Base-by-base conservation (phyloP, 2,797 vertebrate genomes). In the Leucoraja ocellata region DNA sequence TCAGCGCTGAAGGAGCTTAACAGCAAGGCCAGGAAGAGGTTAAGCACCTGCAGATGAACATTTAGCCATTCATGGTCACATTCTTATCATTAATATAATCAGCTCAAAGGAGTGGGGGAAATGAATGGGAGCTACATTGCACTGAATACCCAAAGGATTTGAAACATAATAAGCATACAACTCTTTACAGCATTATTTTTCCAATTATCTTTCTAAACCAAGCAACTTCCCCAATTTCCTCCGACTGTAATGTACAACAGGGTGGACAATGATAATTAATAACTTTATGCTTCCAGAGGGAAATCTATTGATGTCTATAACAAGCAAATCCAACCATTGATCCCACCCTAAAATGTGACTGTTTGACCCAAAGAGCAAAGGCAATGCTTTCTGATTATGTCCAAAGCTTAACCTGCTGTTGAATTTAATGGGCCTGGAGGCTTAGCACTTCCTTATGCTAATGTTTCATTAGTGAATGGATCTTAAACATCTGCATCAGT, bases 1-100 rank as follows among this genome's bases (percentile, higher is more conserved):
- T 99, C 99, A 0, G 98, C 99, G 0, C 99, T 99, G 96, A 99
- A 99, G 4, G 99, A 99, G 95, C 97, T 99, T 95, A 99, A 97
- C 95, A 99, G 96, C 97, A 99, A 95, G 88, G 99, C 99, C 95
- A 99, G 95, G 96, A 99, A 99, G 93, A 99, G 97, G 94, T 99
- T 99, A 95, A 99, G 95, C 93, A 99, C 98, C 99, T 99, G 96
- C 78, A 61, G 83, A 93, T 5, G 93, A 23, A 94, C 28, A 65
- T 74, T 61, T 92, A 54, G 81, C 74, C n/a, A 78, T 73, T n/a
- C 80, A n/a, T 58, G n/a, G n/a, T 39, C 65, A 83, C 13, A 84
- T 71, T 25, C 18, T 28, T 46, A 74, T 28, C 32, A 46, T 73
- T 46, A 91, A 46, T 28, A 11, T 25, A 73, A 71, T 36, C n/a